A percentile compares a stretch with the other conserved stretches of the same genome.
Evolutionary conservation across 2,113 vertebrate genomes (phyloP).

Genomic region (Chunga burmeisteri): DNA sequence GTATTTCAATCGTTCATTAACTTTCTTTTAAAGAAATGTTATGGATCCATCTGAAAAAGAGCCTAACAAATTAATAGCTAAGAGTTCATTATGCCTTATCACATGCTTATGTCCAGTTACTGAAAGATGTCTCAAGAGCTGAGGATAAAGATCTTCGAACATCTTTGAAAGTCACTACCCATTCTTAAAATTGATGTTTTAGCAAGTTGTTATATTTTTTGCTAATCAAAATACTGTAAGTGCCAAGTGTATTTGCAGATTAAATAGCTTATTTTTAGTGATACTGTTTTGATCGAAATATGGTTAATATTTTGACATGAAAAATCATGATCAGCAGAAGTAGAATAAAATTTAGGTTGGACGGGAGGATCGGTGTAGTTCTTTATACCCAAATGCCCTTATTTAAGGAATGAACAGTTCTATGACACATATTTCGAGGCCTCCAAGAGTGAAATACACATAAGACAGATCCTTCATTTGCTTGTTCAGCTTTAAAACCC

Average conservation of each 20-base stretch:
- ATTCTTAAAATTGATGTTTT: not conserved
- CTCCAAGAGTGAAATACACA: not conserved
- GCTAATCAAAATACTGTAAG: not conserved
- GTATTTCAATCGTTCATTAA: not conserved
- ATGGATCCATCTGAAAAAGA: not conserved
- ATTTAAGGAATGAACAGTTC: not conserved
- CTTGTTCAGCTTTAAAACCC: conserved; percentile 26
- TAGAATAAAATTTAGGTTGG: not conserved
- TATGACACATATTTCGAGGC: not conserved
- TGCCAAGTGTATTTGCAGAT: not conserved
- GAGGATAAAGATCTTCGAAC: not conserved
- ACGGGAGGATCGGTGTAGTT: not conserved
- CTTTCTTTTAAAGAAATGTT: not conserved
- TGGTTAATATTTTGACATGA: not conserved
- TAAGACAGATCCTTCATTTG: not conserved
- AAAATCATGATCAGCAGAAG: not conserved
- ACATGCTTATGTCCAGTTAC: not conserved
- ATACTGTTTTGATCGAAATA: not conserved
- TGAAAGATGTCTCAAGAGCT: not conserved
- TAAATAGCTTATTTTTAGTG: not conserved
- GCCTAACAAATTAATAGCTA: not conserved
- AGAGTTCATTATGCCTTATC: not conserved
- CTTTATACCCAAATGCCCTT: not conserved
- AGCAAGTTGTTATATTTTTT: not conserved
- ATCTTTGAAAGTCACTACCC: not conserved